Evolutionary conservation across 2,797 vertebrate species (phyloP).

Genomic region (Cichlasoma orientale): DNA sequence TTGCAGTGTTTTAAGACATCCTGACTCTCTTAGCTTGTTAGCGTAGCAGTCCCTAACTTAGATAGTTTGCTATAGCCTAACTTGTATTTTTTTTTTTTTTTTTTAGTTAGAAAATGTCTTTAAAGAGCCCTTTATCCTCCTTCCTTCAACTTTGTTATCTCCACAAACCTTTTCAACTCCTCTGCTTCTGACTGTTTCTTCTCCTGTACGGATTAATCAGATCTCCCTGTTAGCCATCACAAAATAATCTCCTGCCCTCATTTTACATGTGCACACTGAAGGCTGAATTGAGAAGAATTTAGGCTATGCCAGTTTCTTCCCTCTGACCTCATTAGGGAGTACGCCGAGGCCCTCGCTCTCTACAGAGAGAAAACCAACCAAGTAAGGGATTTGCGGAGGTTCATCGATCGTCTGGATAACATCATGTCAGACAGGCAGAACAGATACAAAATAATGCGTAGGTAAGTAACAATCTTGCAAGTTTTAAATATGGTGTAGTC

Average conservation of each 20-base stretch:
- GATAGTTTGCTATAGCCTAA: neutral
- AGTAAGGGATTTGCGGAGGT: conserved; percentile 71
- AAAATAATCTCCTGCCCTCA: conserved; percentile 36
- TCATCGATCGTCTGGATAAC: conserved; percentile 73
- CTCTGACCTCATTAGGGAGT: conserved; percentile 66
- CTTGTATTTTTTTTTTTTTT: neutral
- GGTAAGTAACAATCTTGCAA: conserved; percentile 37
- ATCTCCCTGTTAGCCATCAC: conserved; percentile 36
- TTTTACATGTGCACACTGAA: conserved; percentile 21
- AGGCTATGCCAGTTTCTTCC: conserved; percentile 28
- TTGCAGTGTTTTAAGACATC: neutral
- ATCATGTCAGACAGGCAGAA: conserved; percentile 77
- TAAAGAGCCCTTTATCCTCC: neutral
- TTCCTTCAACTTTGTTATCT: no score
- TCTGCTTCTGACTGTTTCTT: neutral
- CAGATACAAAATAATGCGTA: conserved; percentile 72
- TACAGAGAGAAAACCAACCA: conserved; percentile 76
- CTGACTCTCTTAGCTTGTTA: neutral
- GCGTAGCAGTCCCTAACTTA: neutral
- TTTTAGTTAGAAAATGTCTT: neutral
- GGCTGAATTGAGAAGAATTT: conserved; percentile 19
- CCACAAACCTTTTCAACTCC: neutral
- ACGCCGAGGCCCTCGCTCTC: conserved; percentile 67
- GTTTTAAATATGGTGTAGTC: neutral
- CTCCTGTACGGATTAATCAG: neutral